Conservation (phyloP, 2,888 invertebrate species). For the Cheilosia urbana region DNA sequence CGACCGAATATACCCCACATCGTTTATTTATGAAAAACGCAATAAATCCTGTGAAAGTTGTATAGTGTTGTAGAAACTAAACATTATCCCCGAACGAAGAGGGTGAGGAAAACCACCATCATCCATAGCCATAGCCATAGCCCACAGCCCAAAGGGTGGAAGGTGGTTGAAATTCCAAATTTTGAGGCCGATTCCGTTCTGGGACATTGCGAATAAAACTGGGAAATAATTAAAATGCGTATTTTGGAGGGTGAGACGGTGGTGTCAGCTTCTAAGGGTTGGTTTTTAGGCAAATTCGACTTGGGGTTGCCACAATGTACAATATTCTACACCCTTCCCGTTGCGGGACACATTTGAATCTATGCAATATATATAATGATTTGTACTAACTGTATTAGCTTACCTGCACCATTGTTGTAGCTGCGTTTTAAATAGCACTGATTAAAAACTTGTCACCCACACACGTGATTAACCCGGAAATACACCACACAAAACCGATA, state of each 20-base stretch:
- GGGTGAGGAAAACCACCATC: constrained; percentile 29
- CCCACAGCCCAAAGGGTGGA: constrained; percentile 28
- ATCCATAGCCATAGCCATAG: constrained; percentile 18
- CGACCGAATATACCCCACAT: constrained; percentile 27
- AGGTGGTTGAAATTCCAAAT: constrained; percentile 26
- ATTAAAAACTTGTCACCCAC: constrained; percentile 4
- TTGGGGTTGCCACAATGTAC: constrained; percentile 32
- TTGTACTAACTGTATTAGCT: constrained; percentile 8
- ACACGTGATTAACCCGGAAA: constrained; percentile 39
- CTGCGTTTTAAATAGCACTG: constrained; percentile 32
- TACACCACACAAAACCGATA: constrained; percentile 13
- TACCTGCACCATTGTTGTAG: constrained; percentile 67
- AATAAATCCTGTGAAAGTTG: constrained; percentile 70
- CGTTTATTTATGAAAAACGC: constrained; percentile 71
- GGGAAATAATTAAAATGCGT: constrained; percentile 48
- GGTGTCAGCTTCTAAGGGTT: constrained; percentile 62
- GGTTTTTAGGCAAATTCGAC: constrained; percentile 22
- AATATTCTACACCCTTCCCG: constrained; percentile 13
- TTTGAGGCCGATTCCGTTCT: constrained; percentile 72
- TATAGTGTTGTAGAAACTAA: constrained; percentile 62
- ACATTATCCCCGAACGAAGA: constrained; percentile 46
- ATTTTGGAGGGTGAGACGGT: constrained; percentile 51
- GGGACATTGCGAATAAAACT: constrained; percentile 71
- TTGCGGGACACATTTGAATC: neutral
- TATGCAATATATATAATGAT: neutral